Percentiles rank a stretch among this genome's conserved stretches.
Evolutionary conservation across 2,888 invertebrate species (phyloP).

Genomic region (Polydesmus complanatus): DNA sequence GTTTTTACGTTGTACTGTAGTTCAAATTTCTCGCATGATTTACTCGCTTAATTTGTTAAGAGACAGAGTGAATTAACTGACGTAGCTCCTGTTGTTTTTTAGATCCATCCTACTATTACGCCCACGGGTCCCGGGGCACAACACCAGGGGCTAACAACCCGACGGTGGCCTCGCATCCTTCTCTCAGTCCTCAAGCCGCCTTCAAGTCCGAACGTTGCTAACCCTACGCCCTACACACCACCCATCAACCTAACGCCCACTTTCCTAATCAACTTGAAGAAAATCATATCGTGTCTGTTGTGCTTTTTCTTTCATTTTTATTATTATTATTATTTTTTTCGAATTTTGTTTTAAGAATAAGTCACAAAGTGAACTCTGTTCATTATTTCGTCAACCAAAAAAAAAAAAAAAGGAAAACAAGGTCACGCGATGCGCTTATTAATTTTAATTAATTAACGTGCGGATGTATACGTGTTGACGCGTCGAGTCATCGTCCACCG

Average conservation of each 20-base stretch:
- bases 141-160: conserved; percentile 14
- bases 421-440: background rate
- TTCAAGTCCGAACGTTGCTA: conserved; percentile 19
- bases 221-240: conserved; percentile 6
- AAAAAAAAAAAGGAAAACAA: background rate
- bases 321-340: background rate
- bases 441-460: too few relatives aligned
- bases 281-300: background rate
- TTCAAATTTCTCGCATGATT: too few relatives aligned
- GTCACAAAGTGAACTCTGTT: background rate
- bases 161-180: conserved; percentile 15
- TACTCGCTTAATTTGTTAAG: too few relatives aligned
- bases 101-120: conserved; percentile 19
- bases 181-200: conserved; percentile 17
- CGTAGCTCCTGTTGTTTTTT: background rate
- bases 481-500: too few relatives aligned
- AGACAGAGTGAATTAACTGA: background rate
- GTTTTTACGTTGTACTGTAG: too few relatives aligned
- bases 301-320: background rate
- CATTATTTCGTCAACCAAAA: background rate
- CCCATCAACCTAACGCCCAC: background rate
- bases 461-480: too few relatives aligned
- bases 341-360: background rate
- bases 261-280: background rate
- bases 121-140: conserved; percentile 16